A percentile compares a stretch with the other conserved stretches of the same genome.
These are phyloP conservation scores for Epinotia bilunana DNA, from an alignment of 2,888 invertebrate genomes.

Conservation along the genomic window DNA sequence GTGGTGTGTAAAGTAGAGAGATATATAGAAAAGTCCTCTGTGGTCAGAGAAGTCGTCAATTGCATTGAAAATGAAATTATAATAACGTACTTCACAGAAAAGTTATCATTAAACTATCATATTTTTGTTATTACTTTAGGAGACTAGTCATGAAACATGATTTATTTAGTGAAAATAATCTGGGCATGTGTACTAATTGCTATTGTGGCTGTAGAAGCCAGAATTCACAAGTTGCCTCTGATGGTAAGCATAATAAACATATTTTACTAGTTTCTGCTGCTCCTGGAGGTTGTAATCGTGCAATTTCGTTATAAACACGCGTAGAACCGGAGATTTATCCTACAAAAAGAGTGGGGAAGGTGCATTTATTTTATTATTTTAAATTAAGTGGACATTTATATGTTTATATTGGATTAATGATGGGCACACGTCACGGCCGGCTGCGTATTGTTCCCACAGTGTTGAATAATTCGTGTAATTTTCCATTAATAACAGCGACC, in stretches of 20 bases:
- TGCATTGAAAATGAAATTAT: conserved; percentile 17
- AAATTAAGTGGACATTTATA: neutral
- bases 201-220: conserved; percentile 62
- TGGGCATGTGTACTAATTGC: conserved; percentile 57
- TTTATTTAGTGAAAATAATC: conserved; percentile 57
- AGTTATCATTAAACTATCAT: conserved; percentile 15
- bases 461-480: conserved; percentile 1
- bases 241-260: conserved; percentile 61
- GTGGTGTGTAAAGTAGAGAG: neutral
- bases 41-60: conserved; percentile 19
- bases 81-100: conserved; percentile 12
- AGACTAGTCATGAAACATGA: conserved; percentile 47
- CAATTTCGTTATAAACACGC: neutral
- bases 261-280: conserved; percentile 26
- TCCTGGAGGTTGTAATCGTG: neutral
- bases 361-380: conserved; percentile 9
- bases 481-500: neutral
- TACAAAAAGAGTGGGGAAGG: neutral
- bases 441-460: conserved; percentile 12
- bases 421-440: conserved; percentile 4
- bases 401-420: conserved; percentile 26
- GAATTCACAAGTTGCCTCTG: conserved; percentile 77
- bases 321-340: neutral
- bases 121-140: conserved; percentile 20
- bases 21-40: neutral